Evolutionary conservation across 2,113 vertebrate species (phyloP), one percentile per base, ranked within the genome.

Genomic region (Fregata magnificens): DNA sequence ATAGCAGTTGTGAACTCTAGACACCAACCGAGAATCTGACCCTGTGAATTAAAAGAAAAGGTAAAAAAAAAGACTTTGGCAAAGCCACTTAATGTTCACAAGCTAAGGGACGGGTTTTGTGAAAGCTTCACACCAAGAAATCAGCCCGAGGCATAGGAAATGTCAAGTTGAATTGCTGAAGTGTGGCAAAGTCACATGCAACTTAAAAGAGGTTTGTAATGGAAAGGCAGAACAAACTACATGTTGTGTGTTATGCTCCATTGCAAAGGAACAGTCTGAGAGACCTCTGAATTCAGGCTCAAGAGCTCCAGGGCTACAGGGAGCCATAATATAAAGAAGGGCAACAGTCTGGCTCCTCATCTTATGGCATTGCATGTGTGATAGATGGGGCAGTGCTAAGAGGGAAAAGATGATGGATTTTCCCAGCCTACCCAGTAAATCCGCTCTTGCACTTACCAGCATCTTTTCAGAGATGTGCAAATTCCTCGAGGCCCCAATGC

Each of bases 181-280:
- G 70, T 69, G 82, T 86, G 86, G 61, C 44, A 67, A 82, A 92
- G 79, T 87, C 91, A 58, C 88, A 70, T 15, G 58, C 36, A 61
- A 52, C 55, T 78, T 50, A 49, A 89, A 91, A 84, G 44, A 69
- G 31, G 61, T 65, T 92, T 87, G 73, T 69, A 86, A 81, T 91
- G 77, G 92, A 88, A 89, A 91, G 65, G 61, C 86, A 93, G 91
- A 94, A 93, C 78, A 76, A 95, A 28, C 56, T 65, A n/a, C 87
- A 44, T 2, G 28, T 69, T 81, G 52, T 65, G 31, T 79, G 65
- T 36, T 82, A 59, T 13, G 84, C 73, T 82, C 78, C 81, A 72
- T 34, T 79, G 89, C 77, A 65, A 89, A 72, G 69, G 78, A 90
- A 76, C 66, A 85, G 73, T 59, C 81, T 76, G 56, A 82, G 83